Evolutionary conservation across 2,888 invertebrate genomes (phyloP), one percentile per base, ranked within the genome.

Genomic region (Melangyna quadrimaculata): DNA sequence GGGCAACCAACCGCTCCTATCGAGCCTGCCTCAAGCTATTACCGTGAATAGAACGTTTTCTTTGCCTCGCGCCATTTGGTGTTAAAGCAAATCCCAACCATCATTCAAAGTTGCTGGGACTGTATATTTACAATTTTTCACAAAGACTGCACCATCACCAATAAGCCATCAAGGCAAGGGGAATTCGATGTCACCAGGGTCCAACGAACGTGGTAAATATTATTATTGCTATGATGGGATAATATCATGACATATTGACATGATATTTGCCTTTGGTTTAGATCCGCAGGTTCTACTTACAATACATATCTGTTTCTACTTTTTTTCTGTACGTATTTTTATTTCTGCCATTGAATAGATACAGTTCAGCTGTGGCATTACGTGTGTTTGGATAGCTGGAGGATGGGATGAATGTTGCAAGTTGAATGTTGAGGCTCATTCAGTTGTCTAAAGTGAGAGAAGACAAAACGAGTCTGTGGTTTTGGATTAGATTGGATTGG

Each of bases 241-340:
- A 87, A 87, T 87, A 87, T 87, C 87, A 87, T 87, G 87, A 87
- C 87, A 87, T 87, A 87, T 87, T 87, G 87, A 87, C 78, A 87
- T 83, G 78, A 87, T 79, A 83, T 83, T 87, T 87, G 86, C 86
- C 77, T 86, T 86, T 57, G 80, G 80, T 57, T 77, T 73, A 24
- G 77, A 77, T 86, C 22, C 48, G 71, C 59, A 43, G 40, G 45
- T 43, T 59, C 53, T 51, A n/a, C n/a, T n/a, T n/a, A n/a, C n/a
- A n/a, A n/a, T n/a, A n/a, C n/a, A n/a, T 51, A 51, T 51, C 48
- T 48, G 48, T 48, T 24, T 67, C 14, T 0, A 10, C 14, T 40
- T 37, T 61, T 27, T n/a, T 17, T 27, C n/a, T 61, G 2, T 17
- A 27, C 6, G 22, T 63, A 63, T 65, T 45, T 45, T 14, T 27